phyloP scores from a whole-genome alignment of 2,113 vertebrate species.

The Cebidichthys violaceus region DNA sequence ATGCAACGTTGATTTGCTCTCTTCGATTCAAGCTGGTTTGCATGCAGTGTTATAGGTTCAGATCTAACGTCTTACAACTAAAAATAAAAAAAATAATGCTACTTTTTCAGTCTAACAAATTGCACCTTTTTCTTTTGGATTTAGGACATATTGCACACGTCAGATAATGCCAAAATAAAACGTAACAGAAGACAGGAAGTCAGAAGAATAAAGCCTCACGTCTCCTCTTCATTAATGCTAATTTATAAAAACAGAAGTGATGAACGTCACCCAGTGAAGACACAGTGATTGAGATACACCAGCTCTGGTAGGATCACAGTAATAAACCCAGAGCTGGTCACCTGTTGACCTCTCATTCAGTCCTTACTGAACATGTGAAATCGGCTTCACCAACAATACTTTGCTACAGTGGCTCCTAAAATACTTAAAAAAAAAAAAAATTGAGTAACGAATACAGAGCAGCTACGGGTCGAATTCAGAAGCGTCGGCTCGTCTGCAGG shows the following conservation, averaged over 20 bases:
- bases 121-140: constrained; percentile 66
- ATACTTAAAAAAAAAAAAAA: constrained; percentile 22
- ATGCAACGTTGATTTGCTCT: constrained; percentile 50
- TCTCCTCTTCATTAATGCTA: constrained; percentile 21
- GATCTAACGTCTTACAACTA: constrained; percentile 43
- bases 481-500: constrained; percentile 60
- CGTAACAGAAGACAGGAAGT: constrained; percentile 2
- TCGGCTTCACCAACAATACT: constrained; percentile 8
- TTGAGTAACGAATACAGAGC: neutral
- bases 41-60: constrained; percentile 66
- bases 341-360: constrained; percentile 32
- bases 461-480: constrained; percentile 23
- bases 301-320: constrained; percentile 56
- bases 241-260: constrained; percentile 39
- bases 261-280: constrained; percentile 36
- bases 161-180: constrained; percentile 51
- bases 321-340: constrained; percentile 40
- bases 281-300: constrained; percentile 55
- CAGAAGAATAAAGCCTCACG: constrained; percentile 11
- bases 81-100: constrained; percentile 48
- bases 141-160: constrained; percentile 70
- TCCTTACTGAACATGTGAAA: constrained; percentile 5
- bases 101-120: constrained; percentile 63
- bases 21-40: constrained; percentile 46
- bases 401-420: constrained; percentile 52